Conservation (phyloP, 2,113 vertebrate genomes). For the Catharus bicknelli region DNA sequence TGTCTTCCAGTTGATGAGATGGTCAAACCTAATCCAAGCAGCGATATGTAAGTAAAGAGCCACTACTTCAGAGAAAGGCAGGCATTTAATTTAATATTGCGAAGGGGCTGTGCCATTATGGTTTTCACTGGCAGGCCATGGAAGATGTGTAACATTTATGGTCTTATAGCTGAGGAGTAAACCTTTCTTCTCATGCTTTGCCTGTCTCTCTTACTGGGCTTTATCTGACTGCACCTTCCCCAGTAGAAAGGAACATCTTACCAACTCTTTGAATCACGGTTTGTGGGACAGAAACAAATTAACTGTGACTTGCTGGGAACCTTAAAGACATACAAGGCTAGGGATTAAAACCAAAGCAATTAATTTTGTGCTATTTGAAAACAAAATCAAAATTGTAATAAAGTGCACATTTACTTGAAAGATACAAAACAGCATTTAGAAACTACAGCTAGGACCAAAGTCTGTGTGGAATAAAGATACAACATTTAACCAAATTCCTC, state of each 20-base stretch:
- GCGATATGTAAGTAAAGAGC: conserved; percentile 89
- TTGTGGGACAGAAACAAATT: background rate
- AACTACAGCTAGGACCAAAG: background rate
- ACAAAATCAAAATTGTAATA: background rate
- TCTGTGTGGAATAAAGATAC: background rate
- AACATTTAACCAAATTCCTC: background rate
- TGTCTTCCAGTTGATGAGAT: conserved; percentile 79
- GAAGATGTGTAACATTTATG: background rate
- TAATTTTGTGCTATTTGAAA: background rate
- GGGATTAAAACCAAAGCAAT: background rate
- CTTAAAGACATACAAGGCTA: background rate
- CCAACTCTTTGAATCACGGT: background rate
- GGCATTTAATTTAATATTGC: background rate
- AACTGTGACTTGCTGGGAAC: background rate
- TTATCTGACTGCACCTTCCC: background rate
- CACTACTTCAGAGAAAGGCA: background rate
- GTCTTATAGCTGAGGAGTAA: background rate
- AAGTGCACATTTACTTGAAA: background rate
- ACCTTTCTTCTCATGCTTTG: background rate
- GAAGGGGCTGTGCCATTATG: background rate
- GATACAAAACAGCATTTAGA: background rate
- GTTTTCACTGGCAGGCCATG: background rate
- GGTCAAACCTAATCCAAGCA: conserved; percentile 85
- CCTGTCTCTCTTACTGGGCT: background rate
- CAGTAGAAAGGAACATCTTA: background rate